Conservation (phyloP, 2,888 invertebrate genomes). For the Eremobia ochroleuca region DNA sequence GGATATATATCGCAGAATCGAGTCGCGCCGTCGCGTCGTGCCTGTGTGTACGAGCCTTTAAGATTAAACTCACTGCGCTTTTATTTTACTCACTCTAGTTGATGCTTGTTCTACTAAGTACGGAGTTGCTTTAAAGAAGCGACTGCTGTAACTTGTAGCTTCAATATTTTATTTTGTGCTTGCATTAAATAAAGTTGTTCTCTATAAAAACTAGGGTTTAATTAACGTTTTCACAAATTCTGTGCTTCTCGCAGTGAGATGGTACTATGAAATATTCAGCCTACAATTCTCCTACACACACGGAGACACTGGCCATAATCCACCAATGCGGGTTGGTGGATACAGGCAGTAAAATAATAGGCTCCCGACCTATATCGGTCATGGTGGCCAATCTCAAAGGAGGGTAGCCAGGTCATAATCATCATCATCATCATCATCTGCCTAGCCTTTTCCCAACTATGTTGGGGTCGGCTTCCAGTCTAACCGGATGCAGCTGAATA, state of each 20-base stretch:
- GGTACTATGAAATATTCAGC: background rate
- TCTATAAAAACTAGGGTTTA: slow-evolving; percentile 7
- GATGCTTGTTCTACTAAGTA: slow-evolving; percentile 29
- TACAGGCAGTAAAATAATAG: background rate
- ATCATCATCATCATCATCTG: too few relatives aligned
- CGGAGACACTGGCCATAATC: background rate
- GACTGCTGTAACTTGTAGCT: background rate
- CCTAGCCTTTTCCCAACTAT: too few relatives aligned
- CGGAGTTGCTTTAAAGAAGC: slow-evolving; percentile 24
- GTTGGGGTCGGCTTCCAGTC: too few relatives aligned
- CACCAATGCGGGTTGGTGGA: background rate
- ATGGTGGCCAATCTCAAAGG: too few relatives aligned
- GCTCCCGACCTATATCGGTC: too few relatives aligned
- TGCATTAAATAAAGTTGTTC: slow-evolving; percentile 9
- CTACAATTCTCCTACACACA: background rate
- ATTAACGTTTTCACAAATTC: background rate
- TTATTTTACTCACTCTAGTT: slow-evolving; percentile 45
- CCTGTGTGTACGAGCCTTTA: too few relatives aligned
- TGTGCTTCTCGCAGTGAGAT: background rate
- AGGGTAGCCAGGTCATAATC: too few relatives aligned
- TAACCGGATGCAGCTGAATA: too few relatives aligned
- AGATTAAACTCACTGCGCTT: slow-evolving; percentile 35
- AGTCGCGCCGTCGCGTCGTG: too few relatives aligned
- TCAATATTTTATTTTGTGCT: slow-evolving; percentile 45
- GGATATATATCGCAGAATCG: too few relatives aligned